Conservation (phyloP, 2,888 invertebrate genomes). For the Euzophera pinguis region DNA sequence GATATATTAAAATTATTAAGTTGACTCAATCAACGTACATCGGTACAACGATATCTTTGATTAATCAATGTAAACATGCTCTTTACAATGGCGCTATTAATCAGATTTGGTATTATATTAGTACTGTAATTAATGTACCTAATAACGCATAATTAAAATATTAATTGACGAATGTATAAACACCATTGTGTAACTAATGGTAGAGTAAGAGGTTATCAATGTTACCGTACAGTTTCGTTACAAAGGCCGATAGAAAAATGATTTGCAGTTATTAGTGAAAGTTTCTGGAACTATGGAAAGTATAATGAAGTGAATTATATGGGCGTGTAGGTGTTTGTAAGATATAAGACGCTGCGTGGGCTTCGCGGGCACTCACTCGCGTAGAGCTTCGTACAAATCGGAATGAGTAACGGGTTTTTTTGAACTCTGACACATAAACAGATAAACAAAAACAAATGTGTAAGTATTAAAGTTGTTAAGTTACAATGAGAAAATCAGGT, state of each 20-base stretch:
- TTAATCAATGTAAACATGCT: constrained; percentile 31
- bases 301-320: constrained; percentile 28
- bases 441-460: background rate
- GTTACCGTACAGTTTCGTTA: constrained; percentile 1
- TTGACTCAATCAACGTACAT: constrained; percentile 48
- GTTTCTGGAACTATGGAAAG: constrained; percentile 29
- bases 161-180: background rate
- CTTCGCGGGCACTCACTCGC: constrained; percentile 28
- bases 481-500: background rate
- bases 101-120: constrained; percentile 2
- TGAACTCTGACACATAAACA: constrained; percentile 38
- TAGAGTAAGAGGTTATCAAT: constrained; percentile 8
- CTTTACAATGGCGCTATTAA: constrained; percentile 14
- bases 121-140: constrained; percentile 3
- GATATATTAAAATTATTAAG: constrained; percentile 66
- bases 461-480: background rate
- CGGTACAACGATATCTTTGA: constrained; percentile 35
- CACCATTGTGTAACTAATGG: constrained; percentile 1
- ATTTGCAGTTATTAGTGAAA: constrained; percentile 31
- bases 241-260: constrained; percentile 18
- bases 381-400: constrained; percentile 10
- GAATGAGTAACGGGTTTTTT: constrained; percentile 54
- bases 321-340: constrained; percentile 36
- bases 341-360: constrained; percentile 17
- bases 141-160: constrained; percentile 10